phyloP scores from a whole-genome alignment of 2,113 vertebrate genomes.

The Pelecanus crispus region DNA sequence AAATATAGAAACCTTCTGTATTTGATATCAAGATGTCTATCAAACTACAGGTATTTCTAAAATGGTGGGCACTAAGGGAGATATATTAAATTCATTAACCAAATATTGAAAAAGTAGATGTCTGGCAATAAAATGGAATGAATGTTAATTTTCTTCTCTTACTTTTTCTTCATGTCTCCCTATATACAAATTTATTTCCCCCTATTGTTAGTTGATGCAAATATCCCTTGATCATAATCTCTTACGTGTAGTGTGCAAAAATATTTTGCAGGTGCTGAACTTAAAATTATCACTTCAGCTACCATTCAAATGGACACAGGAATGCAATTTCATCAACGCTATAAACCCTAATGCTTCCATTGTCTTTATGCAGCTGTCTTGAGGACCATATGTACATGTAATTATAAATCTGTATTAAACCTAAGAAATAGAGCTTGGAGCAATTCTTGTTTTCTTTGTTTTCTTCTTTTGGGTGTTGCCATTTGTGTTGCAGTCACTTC shows the following conservation, averaged over 20 bases:
- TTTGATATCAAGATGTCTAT: background rate
- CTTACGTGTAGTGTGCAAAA: background rate
- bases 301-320: background rate
- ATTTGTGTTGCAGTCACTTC: conserved; percentile 2
- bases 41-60: background rate
- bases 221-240: background rate
- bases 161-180: background rate
- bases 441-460: background rate
- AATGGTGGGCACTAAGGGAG: background rate
- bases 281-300: conserved; percentile 40
- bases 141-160: background rate
- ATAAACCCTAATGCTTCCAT: background rate
- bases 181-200: background rate
- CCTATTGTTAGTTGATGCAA: background rate
- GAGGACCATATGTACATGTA: background rate
- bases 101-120: background rate
- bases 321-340: background rate
- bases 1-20: background rate
- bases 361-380: background rate
- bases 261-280: conserved; percentile 10
- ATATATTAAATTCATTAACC: background rate
- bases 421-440: background rate
- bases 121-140: background rate
- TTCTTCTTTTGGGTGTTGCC: background rate
- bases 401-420: background rate